Conservation (phyloP, 2,888 invertebrate genomes). For the Ectropis crepuscularia region DNA sequence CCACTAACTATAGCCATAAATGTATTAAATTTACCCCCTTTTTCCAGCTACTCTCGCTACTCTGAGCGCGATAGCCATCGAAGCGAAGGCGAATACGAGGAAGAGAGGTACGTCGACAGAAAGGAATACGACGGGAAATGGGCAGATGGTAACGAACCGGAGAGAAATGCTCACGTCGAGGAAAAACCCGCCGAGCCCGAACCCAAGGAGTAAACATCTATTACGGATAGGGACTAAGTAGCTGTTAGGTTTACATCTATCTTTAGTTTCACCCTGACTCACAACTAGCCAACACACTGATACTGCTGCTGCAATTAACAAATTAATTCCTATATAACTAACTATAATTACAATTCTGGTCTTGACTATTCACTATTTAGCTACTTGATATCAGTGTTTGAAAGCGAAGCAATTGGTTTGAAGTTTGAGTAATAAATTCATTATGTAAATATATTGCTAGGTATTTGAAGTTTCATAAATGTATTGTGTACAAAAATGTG, state of each 20-base stretch:
- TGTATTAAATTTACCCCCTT: not conserved
- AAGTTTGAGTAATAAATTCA: constrained; percentile 10
- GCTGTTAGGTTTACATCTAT: constrained; percentile 6
- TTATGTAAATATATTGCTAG: constrained; percentile 27
- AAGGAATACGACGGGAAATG: constrained; percentile 88
- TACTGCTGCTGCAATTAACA: constrained; percentile 3
- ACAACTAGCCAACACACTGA: constrained; percentile 13
- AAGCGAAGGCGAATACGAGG: constrained; percentile 82
- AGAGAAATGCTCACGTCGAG: constrained; percentile 59
- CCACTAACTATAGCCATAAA: not conserved
- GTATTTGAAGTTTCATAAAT: constrained; percentile 5
- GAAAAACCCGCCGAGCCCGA: constrained; percentile 70
- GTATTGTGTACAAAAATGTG: constrained; percentile 29
- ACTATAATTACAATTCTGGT: not conserved
- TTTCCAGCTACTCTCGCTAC: constrained; percentile 72
- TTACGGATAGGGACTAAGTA: constrained; percentile 14
- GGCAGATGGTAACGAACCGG: constrained; percentile 85
- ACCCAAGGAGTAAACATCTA: constrained; percentile 66
- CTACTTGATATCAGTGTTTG: constrained; percentile 6
- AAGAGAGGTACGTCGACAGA: constrained; percentile 84
- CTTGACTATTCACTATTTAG: not conserved
- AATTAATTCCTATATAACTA: constrained; percentile 3
- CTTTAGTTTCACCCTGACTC: constrained; percentile 12
- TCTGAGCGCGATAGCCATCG: constrained; percentile 79
- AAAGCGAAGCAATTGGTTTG: constrained; percentile 2